Evolutionary conservation across 2,888 invertebrate species (phyloP), one percentile per base, ranked within the genome.

Genomic region (Drosophila nr. perissopoda): DNA sequence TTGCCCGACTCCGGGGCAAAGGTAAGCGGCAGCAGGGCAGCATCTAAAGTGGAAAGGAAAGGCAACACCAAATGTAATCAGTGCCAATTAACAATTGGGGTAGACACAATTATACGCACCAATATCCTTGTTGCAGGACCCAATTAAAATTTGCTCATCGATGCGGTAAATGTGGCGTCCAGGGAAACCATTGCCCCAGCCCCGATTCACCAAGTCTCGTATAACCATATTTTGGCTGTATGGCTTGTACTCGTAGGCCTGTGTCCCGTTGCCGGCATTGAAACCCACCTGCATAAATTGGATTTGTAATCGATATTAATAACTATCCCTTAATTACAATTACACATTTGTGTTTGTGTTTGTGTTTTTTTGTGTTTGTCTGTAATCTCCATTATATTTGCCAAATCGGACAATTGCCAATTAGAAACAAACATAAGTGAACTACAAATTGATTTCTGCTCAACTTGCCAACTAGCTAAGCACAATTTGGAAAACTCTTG

Each of bases 1-100:
- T 98, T 98, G 6, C 98, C 99, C 91, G 97, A 98, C 93, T 99
- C 98, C 0, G 99, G 99, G 0, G 98, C 98, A 89, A 98, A 98
- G 83, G 97, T 95, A 61, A 98, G 93, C 0, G 96, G 96, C 67
- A 98, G 94, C 92, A 96, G 95, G 0, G 97, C 96, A 25, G 96
- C 97, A 88, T 97, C 97, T 97, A 49, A 40, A 8, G 36, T 33
- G 34, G 16, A 33, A 34, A 13, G 1, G 4, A 21, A 42, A 16
- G 0, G 3, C n/a, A 13, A 25, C 13, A 29, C 4, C n/a, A 38
- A 42, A 33, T 25, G 7, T 48, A 58, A 63, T 51, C 51, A 51
- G 53, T 51, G 16, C 49, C 40, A 60, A 34, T 21, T 21, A 18
- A 34, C 21, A n/a, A 36, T 31, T 5, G 40, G 56, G 38, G 38